phyloP scores from a whole-genome alignment of 2,888 invertebrate species.

The Drosophila meridionalis region DNA sequence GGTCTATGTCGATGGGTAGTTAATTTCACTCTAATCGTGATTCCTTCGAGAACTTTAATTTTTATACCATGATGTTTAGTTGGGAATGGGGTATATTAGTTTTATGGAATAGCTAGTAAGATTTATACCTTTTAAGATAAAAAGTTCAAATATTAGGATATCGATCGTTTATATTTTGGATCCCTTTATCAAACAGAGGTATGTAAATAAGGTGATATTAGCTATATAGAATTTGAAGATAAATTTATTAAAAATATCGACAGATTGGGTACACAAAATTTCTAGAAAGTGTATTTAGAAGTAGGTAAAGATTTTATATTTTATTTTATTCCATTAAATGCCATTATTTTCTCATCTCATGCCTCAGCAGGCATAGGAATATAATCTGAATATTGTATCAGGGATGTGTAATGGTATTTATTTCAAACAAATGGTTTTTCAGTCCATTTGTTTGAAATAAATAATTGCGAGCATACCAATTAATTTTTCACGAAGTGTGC shows the following conservation, averaged over 20 bases:
- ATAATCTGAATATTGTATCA: too few species aligned
- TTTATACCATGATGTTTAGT: neutral
- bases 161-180: too few species aligned
- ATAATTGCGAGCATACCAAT: too few species aligned
- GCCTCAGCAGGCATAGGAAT: neutral
- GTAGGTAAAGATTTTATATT: neutral
- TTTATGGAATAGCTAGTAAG: neutral
- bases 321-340: neutral
- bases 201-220: neutral
- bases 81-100: neutral
- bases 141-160: too few species aligned
- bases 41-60: neutral
- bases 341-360: neutral
- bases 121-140: too few species aligned
- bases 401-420: neutral
- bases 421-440: neutral
- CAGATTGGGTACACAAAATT: neutral
- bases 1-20: neutral
- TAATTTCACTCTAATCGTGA: neutral
- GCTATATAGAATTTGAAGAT: neutral
- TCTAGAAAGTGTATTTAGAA: neutral
- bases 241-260: too few species aligned
- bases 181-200: too few species aligned
- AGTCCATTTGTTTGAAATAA: too few species aligned
- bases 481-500: neutral